These are phyloP conservation scores for Montipora sp. DNA, from an alignment of 64 coral and sea anemone species.

Conservation along the genomic window DNA sequence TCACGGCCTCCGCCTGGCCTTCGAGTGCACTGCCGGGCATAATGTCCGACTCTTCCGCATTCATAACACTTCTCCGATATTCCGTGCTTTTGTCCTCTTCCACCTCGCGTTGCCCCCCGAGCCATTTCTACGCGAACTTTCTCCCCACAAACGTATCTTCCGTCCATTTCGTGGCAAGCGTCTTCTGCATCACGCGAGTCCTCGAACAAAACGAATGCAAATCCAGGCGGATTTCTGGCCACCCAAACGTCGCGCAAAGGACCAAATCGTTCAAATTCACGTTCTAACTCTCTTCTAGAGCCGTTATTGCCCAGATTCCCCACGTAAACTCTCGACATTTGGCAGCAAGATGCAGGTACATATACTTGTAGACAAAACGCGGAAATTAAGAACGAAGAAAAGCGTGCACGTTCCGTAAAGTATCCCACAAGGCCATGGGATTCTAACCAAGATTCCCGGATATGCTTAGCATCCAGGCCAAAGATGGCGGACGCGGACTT, in stretches of 20 bases:
- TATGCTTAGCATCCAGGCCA: conserved; percentile 24
- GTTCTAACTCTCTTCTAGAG: conserved; percentile 93
- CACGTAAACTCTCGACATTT: conserved; percentile 95
- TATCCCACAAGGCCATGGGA: background rate
- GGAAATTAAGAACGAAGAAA: background rate
- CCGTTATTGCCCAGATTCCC: conserved; percentile 89
- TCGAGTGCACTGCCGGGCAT: conserved; percentile 80
- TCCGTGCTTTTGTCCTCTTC: conserved; percentile 75
- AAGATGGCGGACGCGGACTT: conserved; percentile 12
- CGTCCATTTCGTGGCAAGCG: conserved; percentile 79
- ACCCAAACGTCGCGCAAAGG: conserved; percentile 98
- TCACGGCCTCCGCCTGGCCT: conserved; percentile 38
- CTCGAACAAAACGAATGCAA: conserved; percentile 97
- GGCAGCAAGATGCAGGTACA: conserved; percentile 10
- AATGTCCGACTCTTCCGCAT: conserved; percentile 95
- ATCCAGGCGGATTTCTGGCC: conserved; percentile 97
- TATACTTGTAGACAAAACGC: background rate
- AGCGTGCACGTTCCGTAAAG: background rate
- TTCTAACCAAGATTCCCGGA: background rate
- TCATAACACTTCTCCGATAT: conserved; percentile 96
- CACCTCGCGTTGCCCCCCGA: conserved; percentile 88
- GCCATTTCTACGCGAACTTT: conserved; percentile 94
- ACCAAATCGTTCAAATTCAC: conserved; percentile 85
- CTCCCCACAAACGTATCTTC: conserved; percentile 71
- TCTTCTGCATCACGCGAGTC: conserved; percentile 94